Conservation (phyloP, 1,140 invertebrate species). For the Subanguina moxae region DNA sequence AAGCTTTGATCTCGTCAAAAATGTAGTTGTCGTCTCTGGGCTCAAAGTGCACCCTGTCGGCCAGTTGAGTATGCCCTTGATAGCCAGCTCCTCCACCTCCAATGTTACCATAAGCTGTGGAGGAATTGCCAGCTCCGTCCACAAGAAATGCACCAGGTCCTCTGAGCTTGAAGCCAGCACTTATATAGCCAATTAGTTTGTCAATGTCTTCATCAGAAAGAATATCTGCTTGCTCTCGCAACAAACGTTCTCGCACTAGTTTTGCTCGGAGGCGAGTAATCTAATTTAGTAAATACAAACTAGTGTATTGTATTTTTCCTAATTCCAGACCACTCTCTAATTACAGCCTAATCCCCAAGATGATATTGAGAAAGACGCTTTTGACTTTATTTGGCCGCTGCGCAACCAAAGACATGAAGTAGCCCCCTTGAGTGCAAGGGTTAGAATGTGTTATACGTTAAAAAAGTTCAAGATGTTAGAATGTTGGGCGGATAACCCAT, state of each 20-base stretch:
- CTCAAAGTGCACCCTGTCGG: neutral
- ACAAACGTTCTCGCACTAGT: slow-evolving; percentile 15
- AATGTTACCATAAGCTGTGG: slow-evolving; percentile 2
- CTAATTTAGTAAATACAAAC: neutral
- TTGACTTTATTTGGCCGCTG: too few species aligned
- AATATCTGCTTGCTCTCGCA: slow-evolving; percentile 25
- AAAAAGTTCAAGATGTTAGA: too few species aligned
- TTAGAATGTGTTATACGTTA: too few species aligned
- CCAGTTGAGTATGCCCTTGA: neutral
- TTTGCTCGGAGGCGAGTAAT: slow-evolving; percentile 19
- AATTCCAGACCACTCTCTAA: too few species aligned
- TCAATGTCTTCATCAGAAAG: slow-evolving; percentile 26
- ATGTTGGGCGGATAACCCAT: too few species aligned
- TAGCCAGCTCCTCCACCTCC: neutral
- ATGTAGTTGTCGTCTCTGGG: slow-evolving; percentile 22
- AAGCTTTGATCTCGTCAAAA: slow-evolving; percentile 15
- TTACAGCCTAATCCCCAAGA: neutral
- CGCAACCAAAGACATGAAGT: too few species aligned
- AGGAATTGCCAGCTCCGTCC: neutral
- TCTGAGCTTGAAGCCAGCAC: slow-evolving; percentile 15
- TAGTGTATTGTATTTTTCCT: too few species aligned
- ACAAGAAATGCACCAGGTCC: neutral
- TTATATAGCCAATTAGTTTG: slow-evolving; percentile 22
- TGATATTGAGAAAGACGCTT: too few species aligned
- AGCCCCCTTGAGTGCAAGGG: too few species aligned